Evolutionary conservation across 2,797 vertebrate genomes (phyloP).

Genomic region (Xenentodon cancila): DNA sequence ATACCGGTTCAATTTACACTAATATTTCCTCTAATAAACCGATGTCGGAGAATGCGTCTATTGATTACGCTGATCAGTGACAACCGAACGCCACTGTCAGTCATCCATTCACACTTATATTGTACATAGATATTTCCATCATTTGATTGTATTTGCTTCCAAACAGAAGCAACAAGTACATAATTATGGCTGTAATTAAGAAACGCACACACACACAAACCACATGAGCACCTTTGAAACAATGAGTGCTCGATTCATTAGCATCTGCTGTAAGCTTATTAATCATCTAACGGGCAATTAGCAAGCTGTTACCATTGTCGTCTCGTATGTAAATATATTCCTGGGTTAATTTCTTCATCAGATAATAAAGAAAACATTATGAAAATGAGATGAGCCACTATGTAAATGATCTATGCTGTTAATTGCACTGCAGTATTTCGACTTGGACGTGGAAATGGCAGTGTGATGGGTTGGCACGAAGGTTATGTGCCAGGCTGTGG

Average conservation of each 20-base stretch:
- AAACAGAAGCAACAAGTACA: constrained; percentile 96
- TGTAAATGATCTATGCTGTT: constrained; percentile 96
- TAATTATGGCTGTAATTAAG: constrained; percentile 98
- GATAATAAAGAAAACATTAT: constrained; percentile 99
- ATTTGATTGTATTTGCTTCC: constrained; percentile 96
- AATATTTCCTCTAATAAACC: constrained; percentile 23
- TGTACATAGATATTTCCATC: constrained; percentile 87
- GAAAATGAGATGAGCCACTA: constrained; percentile 96
- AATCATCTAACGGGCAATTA: constrained; percentile 99
- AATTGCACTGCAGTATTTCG: constrained; percentile 87
- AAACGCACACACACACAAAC: constrained; percentile 88
- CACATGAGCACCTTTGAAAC: constrained; percentile 96
- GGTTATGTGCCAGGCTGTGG: constrained; percentile 67
- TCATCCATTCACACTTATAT: constrained; percentile 84
- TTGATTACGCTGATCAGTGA: constrained; percentile 62
- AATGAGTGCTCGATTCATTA: constrained; percentile 95
- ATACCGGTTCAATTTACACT: constrained; percentile 20
- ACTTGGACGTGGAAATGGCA: constrained; percentile 71
- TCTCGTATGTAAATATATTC: constrained; percentile 99
- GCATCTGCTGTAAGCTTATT: constrained; percentile 99
- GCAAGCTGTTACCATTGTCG: constrained; percentile 97
- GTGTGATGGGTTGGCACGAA: constrained; percentile 59
- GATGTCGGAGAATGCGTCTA: constrained; percentile 26
- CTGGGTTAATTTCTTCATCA: constrained; percentile 98
- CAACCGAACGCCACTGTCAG: constrained; percentile 81